Evolutionary conservation across 2,888 invertebrate genomes (phyloP), one percentile per base, ranked within the genome.

Genomic region (Petrophora chlorosata): DNA sequence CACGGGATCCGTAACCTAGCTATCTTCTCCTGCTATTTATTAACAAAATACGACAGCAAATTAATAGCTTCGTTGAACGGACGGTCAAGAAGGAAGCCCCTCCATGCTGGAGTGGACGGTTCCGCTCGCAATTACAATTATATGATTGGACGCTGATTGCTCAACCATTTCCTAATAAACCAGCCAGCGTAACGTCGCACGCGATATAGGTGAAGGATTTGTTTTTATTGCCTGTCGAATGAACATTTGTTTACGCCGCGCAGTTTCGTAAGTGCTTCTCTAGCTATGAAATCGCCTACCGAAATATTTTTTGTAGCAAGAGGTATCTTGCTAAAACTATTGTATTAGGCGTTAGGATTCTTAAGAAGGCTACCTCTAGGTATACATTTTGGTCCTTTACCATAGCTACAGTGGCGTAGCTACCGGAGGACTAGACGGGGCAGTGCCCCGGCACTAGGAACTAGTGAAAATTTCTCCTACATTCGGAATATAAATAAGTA

Each of bases 101-200:
- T 61, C 59, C n/a, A 8, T 33, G 56, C 54, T 46, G 82, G 79
- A 89, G 89, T 89, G 86, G 82, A 51, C 73, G 63, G 81, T 88
- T 89, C 89, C 89, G 85, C 73, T 61, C 65, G 48, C 84, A 86
- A 86, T 87, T 82, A 83, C 87, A 89, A 88, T 88, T 87, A 85
- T 73, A 70, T 85, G 81, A 87, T 85, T 87, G 85, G 60, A 68
- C 82, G 70, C 77, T 86, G 86, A 88, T 88, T 88, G 87, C 72
- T 78, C 82, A 84, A 80, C 76, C 61, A 78, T 77, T 89, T 89
- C 88, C 88, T 89, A 85, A 89, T 88, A 79, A 88, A 83, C 63
- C 39, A 56, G 47, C 41, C 57, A 33, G 33, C 45, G 61, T 71
- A 70, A 68, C 71, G 73, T 67, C 52, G 56, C 56, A 26, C 48